These are phyloP conservation scores for Pelodytes ibericus DNA, from an alignment of 2,797 vertebrate species.

Conservation along the genomic window DNA sequence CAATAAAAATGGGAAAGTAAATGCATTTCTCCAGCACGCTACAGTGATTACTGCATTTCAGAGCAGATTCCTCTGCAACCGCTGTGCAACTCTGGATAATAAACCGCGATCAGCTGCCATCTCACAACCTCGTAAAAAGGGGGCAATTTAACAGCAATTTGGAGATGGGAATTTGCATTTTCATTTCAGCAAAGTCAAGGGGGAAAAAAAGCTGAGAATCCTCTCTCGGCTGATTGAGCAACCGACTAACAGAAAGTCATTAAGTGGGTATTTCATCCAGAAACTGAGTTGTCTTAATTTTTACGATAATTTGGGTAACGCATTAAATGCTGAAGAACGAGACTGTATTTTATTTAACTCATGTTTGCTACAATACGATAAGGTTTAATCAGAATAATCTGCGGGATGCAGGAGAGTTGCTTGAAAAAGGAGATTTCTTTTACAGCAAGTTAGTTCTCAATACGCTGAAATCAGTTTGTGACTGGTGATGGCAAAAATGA, in stretches of 20 bases:
- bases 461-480: too few relatives aligned
- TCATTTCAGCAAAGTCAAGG: slow-evolving; percentile 1
- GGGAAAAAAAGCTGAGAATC: neutral
- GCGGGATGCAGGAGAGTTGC: too few relatives aligned
- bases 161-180: neutral
- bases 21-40: neutral
- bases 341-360: too few relatives aligned
- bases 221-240: slow-evolving; percentile 6
- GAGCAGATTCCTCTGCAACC: neutral
- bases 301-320: too few relatives aligned
- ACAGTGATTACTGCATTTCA: slow-evolving; percentile 7
- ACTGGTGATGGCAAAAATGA: too few relatives aligned
- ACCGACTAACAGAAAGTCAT: slow-evolving; percentile 5
- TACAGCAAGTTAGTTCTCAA: too few relatives aligned
- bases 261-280: neutral
- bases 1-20: slow-evolving; percentile 17
- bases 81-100: neutral
- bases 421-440: too few relatives aligned
- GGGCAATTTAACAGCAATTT: slow-evolving; percentile 36
- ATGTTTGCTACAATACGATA: too few relatives aligned
- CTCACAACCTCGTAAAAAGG: slow-evolving; percentile 16
- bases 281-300: neutral
- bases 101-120: slow-evolving; percentile 11
- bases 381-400: too few relatives aligned
- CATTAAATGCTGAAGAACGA: too few relatives aligned